phyloP scores from a whole-genome alignment of 2,113 vertebrate genomes.

The Hirundichthys speculiger region DNA sequence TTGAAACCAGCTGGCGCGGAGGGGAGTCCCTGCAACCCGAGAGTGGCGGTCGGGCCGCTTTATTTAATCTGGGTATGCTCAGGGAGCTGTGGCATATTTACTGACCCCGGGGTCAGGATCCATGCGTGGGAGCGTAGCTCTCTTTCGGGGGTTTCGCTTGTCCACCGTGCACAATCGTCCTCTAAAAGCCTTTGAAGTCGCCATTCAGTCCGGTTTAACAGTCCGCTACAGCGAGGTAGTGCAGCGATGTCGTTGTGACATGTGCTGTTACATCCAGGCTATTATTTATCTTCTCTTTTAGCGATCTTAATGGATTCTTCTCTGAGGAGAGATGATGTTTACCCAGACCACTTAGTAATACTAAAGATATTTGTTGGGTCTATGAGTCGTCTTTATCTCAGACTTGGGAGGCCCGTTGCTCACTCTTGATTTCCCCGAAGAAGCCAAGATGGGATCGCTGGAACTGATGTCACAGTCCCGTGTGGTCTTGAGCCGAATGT shows the following conservation, averaged over 20 bases:
- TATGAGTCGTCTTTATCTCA: conserved; percentile 58
- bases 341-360: conserved; percentile 56
- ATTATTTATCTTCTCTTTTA: conserved; percentile 28
- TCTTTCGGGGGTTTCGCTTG: conserved; percentile 70
- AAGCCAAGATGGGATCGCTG: conserved; percentile 58
- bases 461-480: conserved; percentile 67
- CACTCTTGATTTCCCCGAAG: conserved; percentile 67
- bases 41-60: conserved; percentile 65
- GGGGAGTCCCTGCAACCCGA: conserved; percentile 60
- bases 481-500: conserved; percentile 62
- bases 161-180: conserved; percentile 63
- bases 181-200: conserved; percentile 76
- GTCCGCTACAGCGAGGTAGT: conserved; percentile 64
- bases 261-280: conserved; percentile 60
- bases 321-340: conserved; percentile 49
- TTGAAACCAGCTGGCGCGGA: conserved; percentile 78
- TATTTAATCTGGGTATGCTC: conserved; percentile 74
- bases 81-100: conserved; percentile 55
- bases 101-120: conserved; percentile 72
- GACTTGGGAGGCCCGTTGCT: conserved; percentile 69
- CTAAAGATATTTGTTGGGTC: conserved; percentile 62
- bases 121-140: conserved; percentile 62
- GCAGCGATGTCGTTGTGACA: conserved; percentile 54
- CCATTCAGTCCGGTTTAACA: conserved; percentile 46
- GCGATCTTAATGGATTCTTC: conserved; percentile 49